phyloP scores from a whole-genome alignment of 2,113 vertebrate genomes.

The Sakesphorus luctuosus region DNA sequence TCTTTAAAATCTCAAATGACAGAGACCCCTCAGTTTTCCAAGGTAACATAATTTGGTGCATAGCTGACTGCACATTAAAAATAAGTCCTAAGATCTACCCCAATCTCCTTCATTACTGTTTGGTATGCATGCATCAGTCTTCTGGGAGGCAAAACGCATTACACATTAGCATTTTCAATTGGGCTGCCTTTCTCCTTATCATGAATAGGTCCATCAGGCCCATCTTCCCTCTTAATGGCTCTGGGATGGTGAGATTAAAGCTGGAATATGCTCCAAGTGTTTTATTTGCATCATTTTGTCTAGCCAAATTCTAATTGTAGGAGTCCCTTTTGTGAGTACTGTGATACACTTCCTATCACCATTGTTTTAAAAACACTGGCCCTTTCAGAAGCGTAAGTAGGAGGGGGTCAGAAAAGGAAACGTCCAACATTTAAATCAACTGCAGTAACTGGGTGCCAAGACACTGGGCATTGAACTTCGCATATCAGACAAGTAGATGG shows the following conservation, averaged over 20 bases:
- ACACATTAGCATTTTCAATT: background rate
- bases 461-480: background rate
- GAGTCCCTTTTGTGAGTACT: background rate
- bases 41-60: background rate
- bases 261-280: background rate
- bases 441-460: background rate
- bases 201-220: background rate
- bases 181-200: background rate
- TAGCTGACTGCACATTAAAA: background rate
- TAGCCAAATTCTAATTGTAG: background rate
- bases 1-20: background rate
- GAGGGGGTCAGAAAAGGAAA: constrained; percentile 5
- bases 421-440: background rate
- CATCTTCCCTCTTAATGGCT: background rate
- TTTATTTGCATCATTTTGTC: background rate
- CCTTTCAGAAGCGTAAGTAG: background rate
- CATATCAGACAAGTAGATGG: background rate
- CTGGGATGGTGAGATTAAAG: background rate
- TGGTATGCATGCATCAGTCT: background rate
- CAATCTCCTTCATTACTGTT: background rate
- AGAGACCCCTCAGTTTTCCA: constrained; percentile 6
- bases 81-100: background rate
- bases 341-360: background rate
- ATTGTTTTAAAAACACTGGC: constrained; percentile 16
- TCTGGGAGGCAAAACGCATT: background rate